Percentiles rank a stretch among this genome's conserved stretches.
Evolutionary conservation across 2,113 vertebrate genomes (phyloP).

Genomic region (Rhinopithecus roxellana): DNA sequence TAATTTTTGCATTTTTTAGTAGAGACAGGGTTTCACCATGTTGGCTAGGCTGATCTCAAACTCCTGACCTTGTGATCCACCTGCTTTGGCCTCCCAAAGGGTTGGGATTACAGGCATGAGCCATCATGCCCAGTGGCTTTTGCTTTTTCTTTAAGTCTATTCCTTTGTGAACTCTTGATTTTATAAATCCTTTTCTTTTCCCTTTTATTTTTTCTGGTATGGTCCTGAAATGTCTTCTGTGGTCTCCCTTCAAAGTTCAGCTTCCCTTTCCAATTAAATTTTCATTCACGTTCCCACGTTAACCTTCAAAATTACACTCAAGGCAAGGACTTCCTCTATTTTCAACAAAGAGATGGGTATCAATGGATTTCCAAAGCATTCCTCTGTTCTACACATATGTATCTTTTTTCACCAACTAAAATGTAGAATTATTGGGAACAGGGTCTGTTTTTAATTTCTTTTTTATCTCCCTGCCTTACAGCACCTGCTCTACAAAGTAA

Average conservation of each 20-base stretch:
- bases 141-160: neutral
- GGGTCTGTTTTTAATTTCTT: slow-evolving; percentile 8
- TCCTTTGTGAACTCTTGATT: slow-evolving; percentile 12
- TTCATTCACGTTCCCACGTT: neutral
- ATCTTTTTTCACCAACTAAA: neutral
- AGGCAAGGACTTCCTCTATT: neutral
- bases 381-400: neutral
- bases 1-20: no score
- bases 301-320: neutral
- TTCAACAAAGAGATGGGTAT: neutral
- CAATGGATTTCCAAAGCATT: neutral
- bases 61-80: no score
- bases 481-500: neutral
- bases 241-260: neutral
- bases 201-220: neutral
- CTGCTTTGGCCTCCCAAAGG: no score
- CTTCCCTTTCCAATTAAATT: neutral
- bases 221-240: neutral
- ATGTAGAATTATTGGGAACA: neutral
- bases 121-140: no score
- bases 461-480: neutral
- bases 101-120: no score
- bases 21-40: no score
- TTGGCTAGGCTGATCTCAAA: no score
- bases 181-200: neutral